A percentile compares a stretch with the other conserved stretches of the same genome.
These are phyloP conservation scores for Thunnus maccoyii DNA, from an alignment of 2,113 vertebrate species.

Conservation along the genomic window DNA sequence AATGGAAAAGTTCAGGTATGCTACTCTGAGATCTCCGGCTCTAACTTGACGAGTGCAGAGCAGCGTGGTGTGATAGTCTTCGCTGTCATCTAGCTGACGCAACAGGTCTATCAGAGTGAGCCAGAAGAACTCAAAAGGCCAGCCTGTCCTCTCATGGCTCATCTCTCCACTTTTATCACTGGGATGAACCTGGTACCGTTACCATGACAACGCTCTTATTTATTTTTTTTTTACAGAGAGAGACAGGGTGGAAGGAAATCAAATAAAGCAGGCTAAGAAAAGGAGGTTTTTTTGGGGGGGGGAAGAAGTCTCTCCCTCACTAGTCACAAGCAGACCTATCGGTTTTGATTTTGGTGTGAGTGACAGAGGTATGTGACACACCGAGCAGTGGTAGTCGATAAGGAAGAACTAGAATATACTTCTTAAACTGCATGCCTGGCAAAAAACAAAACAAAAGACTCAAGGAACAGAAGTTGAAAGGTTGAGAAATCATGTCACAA, in stretches of 20 bases:
- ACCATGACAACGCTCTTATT: conserved; percentile 62
- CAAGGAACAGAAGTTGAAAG: neutral
- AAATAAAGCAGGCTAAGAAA: conserved; percentile 34
- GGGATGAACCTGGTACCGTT: conserved; percentile 55
- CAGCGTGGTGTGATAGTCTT: neutral
- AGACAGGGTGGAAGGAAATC: conserved; percentile 28
- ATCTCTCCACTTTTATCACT: conserved; percentile 54
- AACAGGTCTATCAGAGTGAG: conserved; percentile 14
- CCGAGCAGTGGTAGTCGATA: neutral
- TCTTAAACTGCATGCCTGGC: neutral
- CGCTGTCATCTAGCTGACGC: conserved; percentile 6
- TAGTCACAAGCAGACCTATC: conserved; percentile 22
- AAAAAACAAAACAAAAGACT: neutral
- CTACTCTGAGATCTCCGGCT: neutral
- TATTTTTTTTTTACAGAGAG: conserved; percentile 13
- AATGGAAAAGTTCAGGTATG: conserved; percentile 7
- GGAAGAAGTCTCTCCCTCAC: neutral
- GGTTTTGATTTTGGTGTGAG: conserved; percentile 20
- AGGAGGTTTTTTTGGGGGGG: neutral
- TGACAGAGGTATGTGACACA: neutral
- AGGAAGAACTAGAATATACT: neutral
- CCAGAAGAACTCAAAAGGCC: conserved; percentile 26
- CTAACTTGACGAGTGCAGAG: neutral
- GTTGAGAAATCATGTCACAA: neutral
- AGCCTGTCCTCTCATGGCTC: conserved; percentile 34